These are phyloP conservation scores for Xenops minutus DNA, from an alignment of 2,797 vertebrate species.

Conservation along the genomic window DNA sequence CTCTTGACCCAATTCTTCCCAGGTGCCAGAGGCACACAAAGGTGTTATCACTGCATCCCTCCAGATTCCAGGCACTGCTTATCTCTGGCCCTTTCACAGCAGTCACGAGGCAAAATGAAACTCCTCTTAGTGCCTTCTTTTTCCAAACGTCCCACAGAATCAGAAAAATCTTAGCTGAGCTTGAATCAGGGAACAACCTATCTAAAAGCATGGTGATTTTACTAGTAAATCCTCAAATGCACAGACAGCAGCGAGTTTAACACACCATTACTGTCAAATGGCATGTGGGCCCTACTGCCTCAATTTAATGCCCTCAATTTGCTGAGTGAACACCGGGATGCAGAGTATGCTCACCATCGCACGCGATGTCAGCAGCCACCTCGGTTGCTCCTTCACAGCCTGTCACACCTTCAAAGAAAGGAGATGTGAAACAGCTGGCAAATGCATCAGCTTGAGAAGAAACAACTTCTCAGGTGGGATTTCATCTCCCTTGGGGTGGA, in stretches of 20 bases:
- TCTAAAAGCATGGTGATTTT: not conserved
- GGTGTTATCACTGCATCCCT: not conserved
- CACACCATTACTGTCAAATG: not conserved
- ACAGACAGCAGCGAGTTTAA: not conserved
- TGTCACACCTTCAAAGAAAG: not conserved
- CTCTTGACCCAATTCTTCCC: not conserved
- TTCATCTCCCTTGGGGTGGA: not conserved
- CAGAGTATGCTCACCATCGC: not conserved
- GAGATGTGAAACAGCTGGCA: not conserved
- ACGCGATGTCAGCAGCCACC: constrained; percentile 31
- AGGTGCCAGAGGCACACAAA: not conserved
- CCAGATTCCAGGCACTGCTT: not conserved
- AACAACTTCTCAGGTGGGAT: constrained; percentile 11
- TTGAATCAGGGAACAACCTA: not conserved
- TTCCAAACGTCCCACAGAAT: not conserved
- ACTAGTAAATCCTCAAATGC: accelerated
- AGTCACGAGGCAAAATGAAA: accelerated
- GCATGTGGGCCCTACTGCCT: not conserved
- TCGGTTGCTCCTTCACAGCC: not conserved
- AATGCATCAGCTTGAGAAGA: not conserved
- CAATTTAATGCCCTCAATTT: not conserved
- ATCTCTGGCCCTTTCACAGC: not conserved
- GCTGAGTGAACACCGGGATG: not conserved
- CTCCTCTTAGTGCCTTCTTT: not conserved
- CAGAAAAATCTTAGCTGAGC: not conserved